These are phyloP conservation scores for Miichthys miiuy DNA, from an alignment of 2,797 vertebrate genomes.

Conservation along the genomic window DNA sequence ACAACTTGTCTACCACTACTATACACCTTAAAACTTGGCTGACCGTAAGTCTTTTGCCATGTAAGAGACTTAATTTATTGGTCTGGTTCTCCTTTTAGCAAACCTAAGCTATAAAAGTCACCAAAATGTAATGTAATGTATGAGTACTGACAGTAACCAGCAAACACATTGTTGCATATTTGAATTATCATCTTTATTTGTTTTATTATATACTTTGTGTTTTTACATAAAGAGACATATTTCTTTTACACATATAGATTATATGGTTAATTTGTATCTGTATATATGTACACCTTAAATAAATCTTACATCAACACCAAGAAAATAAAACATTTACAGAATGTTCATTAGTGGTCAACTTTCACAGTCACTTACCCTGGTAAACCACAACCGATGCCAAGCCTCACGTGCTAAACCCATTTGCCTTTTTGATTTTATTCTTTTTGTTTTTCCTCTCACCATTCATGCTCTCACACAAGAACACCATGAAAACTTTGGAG, in stretches of 20 bases:
- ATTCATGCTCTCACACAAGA: conserved; percentile 50
- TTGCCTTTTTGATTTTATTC: conserved; percentile 15
- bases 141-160: conserved; percentile 2
- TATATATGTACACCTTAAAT: conserved; percentile 87
- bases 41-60: background rate
- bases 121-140: too few species aligned
- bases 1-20: background rate
- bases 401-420: conserved; percentile 53
- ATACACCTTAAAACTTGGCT: background rate
- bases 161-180: conserved; percentile 71
- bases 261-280: conserved; percentile 86
- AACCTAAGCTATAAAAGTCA: background rate
- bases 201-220: conserved; percentile 87
- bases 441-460: conserved; percentile 21
- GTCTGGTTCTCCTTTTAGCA: background rate
- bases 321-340: conserved; percentile 84
- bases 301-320: conserved; percentile 83
- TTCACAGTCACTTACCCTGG: conserved; percentile 49
- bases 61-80: background rate
- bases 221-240: conserved; percentile 87
- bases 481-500: conserved; percentile 31
- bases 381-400: conserved; percentile 59
- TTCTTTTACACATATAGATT: conserved; percentile 87
- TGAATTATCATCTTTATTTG: conserved; percentile 84
- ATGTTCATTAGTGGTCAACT: conserved; percentile 69